A percentile compares a stretch with the other conserved stretches of the same genome.
Conservation (phyloP, 2,797 vertebrate species). For the Sebastes dallii region DNA sequence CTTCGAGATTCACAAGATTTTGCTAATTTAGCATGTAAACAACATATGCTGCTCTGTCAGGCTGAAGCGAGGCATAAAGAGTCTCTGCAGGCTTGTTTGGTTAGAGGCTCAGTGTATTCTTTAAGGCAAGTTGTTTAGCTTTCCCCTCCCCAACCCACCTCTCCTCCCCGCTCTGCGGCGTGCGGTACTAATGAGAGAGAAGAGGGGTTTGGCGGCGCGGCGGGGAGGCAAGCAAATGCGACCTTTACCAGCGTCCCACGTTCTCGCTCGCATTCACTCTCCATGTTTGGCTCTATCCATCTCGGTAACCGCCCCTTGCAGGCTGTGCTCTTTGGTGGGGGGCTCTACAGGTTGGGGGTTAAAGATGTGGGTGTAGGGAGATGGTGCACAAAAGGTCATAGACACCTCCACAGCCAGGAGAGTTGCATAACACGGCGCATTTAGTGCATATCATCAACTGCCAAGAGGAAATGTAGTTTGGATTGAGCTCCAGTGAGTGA, state of each 20-base stretch:
- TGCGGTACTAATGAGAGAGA: slow-evolving; percentile 61
- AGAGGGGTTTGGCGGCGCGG: neutral
- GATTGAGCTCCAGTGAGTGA: neutral
- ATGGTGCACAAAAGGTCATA: slow-evolving; percentile 47
- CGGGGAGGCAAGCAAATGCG: slow-evolving; percentile 44
- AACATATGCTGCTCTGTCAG: slow-evolving; percentile 55
- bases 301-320: slow-evolving; percentile 1
- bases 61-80: slow-evolving; percentile 10
- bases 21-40: slow-evolving; percentile 55
- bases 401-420: slow-evolving; percentile 12
- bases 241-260: slow-evolving; percentile 64
- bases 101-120: slow-evolving; percentile 26
- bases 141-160: slow-evolving; percentile 13
- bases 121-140: slow-evolving; percentile 55
- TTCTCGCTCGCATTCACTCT: slow-evolving; percentile 9
- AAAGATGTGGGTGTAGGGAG: slow-evolving; percentile 44
- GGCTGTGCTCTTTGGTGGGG: slow-evolving; percentile 14
- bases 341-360: slow-evolving; percentile 44
- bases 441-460: neutral
- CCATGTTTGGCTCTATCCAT: neutral
- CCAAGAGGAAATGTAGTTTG: neutral
- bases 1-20: slow-evolving; percentile 20
- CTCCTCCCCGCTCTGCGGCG: slow-evolving; percentile 6
- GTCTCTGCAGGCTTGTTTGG: slow-evolving; percentile 20
- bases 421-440: neutral